A percentile compares a stretch with the other conserved stretches of the same genome.
These are phyloP conservation scores for Polylopha cassiicola DNA, from an alignment of 2,888 invertebrate genomes.

Conservation along the genomic window DNA sequence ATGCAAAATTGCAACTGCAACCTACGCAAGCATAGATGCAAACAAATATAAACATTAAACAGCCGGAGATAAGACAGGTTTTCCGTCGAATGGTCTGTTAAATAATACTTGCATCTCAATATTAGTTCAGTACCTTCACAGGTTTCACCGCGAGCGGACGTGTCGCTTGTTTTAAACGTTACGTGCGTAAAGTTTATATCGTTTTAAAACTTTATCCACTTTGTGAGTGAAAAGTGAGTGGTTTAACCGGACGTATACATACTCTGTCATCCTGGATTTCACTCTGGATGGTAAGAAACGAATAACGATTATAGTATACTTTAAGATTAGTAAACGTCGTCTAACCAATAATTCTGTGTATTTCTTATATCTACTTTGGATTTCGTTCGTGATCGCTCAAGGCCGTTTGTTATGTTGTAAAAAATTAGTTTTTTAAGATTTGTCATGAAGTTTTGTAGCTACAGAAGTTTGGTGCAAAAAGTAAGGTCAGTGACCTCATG, in stretches of 20 bases:
- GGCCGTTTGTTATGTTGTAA: constrained; percentile 9
- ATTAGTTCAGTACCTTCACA: constrained; percentile 51
- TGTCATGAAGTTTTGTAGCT: too few species aligned
- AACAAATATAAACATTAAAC: constrained; percentile 31
- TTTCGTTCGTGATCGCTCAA: constrained; percentile 16
- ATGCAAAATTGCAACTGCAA: constrained; percentile 6
- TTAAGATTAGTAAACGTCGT: not conserved
- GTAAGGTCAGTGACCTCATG: too few species aligned
- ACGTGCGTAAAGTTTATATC: constrained; percentile 34
- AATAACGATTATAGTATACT: too few species aligned
- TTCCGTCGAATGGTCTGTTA: constrained; percentile 30
- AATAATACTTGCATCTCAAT: constrained; percentile 27
- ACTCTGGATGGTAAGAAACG: constrained; percentile 54
- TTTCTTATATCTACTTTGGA: constrained; percentile 16
- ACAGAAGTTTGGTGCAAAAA: too few species aligned
- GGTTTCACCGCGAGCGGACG: constrained; percentile 39
- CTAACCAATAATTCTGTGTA: constrained; percentile 9
- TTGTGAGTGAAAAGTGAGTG: constrained; percentile 41
- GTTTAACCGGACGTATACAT: constrained; percentile 29
- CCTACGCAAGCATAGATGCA: constrained; percentile 11
- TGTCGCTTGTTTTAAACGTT: constrained; percentile 27
- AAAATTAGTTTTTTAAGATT: constrained; percentile 4
- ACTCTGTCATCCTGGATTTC: constrained; percentile 59
- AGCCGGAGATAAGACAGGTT: constrained; percentile 35
- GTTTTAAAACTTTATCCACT: constrained; percentile 45